Evolutionary conservation across 2,888 invertebrate species (phyloP).

Genomic region (Cabera pusaria): DNA sequence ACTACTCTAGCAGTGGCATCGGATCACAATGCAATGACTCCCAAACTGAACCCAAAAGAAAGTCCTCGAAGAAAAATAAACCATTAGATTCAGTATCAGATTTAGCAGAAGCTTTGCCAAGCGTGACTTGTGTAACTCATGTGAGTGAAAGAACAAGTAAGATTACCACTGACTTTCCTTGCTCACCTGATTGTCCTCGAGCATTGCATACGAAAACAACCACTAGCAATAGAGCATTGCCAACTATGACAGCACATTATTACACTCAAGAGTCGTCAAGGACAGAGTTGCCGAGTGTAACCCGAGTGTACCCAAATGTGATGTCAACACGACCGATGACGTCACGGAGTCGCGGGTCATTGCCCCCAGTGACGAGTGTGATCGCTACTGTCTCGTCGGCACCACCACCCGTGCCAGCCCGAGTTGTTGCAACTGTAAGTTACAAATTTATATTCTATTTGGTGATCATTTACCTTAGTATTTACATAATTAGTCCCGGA

Average conservation of each 20-base stretch:
- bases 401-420: conserved; percentile 50
- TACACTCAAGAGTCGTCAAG: too few relatives aligned
- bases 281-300: background rate
- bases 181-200: background rate
- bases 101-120: background rate
- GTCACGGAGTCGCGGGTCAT: background rate
- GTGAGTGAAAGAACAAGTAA: background rate
- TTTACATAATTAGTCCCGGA: too few relatives aligned
- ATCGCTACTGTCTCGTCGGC: conserved; percentile 24
- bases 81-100: background rate
- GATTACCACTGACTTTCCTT: conserved; percentile 2
- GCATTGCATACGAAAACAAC: too few relatives aligned
- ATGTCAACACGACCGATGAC: background rate
- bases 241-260: background rate
- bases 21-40: too few relatives aligned
- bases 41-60: background rate
- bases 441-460: too few relatives aligned
- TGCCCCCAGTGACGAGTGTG: conserved; percentile 1
- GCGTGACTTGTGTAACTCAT: conserved; percentile 2
- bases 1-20: too few relatives aligned
- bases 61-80: too few relatives aligned
- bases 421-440: conserved; percentile 44
- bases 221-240: too few relatives aligned
- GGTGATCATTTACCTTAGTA: too few relatives aligned
- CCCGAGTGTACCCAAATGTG: background rate